Percentiles rank a stretch among this genome's conserved stretches.
phyloP scores from a whole-genome alignment of 2,888 invertebrate genomes.

The Eupithecia dodoneata region DNA sequence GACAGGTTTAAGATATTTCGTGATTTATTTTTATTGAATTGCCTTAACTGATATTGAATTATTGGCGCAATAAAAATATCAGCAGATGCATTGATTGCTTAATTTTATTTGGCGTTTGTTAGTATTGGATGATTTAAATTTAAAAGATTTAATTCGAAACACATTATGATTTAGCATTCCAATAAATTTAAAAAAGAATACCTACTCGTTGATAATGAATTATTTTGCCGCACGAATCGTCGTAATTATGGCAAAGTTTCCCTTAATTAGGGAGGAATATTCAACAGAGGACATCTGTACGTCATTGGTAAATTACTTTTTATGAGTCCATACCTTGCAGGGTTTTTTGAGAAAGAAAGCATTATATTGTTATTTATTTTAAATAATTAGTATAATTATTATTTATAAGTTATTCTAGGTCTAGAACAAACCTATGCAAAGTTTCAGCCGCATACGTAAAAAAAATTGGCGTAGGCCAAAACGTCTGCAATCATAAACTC shows the following conservation, averaged over 20 bases:
- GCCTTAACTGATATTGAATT: slow-evolving; percentile 46
- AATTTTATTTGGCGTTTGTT: slow-evolving; percentile 60
- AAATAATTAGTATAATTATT: no score
- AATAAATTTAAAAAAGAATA: not conserved
- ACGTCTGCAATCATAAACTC: no score
- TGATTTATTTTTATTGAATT: slow-evolving; percentile 37
- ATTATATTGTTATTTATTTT: no score
- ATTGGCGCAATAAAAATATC: slow-evolving; percentile 61
- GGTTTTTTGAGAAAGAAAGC: no score
- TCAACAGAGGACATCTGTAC: no score
- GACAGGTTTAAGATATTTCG: slow-evolving; percentile 38
- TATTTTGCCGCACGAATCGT: not conserved
- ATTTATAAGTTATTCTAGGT: not conserved
- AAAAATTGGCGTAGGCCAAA: no score
- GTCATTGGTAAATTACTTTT: no score
- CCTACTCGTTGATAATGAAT: not conserved
- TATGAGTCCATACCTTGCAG: no score
- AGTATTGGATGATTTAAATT: slow-evolving; percentile 31
- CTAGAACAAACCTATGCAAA: no score
- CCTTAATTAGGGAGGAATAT: not conserved
- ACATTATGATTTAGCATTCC: not conserved
- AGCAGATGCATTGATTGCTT: slow-evolving; percentile 52
- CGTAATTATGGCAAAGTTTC: not conserved
- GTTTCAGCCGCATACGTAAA: no score
- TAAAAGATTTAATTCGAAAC: not conserved